Base-by-base conservation (phyloP, 2,113 vertebrate genomes). In the Paracanthobrama guichenoti region DNA sequence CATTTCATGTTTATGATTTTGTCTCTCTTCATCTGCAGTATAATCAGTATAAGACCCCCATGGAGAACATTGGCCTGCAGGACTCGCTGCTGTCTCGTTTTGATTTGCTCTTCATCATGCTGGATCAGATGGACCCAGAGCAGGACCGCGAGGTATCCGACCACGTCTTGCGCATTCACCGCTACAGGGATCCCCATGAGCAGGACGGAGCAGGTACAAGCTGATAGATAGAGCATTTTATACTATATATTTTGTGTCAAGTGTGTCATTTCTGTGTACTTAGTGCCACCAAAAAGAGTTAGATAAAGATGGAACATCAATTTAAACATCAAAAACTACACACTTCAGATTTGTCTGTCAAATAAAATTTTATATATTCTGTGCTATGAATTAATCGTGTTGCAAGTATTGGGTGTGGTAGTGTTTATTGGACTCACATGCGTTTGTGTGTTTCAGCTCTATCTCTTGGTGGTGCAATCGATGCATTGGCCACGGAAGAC, bases 61-160 rank as follows among this genome's bases (percentile, higher is more conserved):
- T 99, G 98, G 98, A 99, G 88, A 99, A 99, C 95, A 99, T 99
- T 0, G 98, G 98, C 39, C 95, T 99, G 8, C 98, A 99, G 93
- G 98, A 99, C 90, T 99, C 98, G 0, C 90, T 99, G 88, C 93
- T 99, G 7, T 99, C 98, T 0, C 96, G 98, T 26, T 99, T 99
- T 0, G 98, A 99, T 91, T 93, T 99, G 62, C 97, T 99, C 44
- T 99, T 99, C 93, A 99, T 99, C 12, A 91, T 99, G 92, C 91
- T 99, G 94, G 98, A 99, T 80, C 96, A 97, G 93, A 99, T 98
- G 97, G 98, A 99, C 66, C 88, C 97, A 0, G 97, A 99, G 87
- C 96, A 97, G 87, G 98, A 99, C 90, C 94, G 97, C 0, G 96
- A 97, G 88, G 96, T 99, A 91, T 98, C 97, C 0, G 98, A 99